phyloP scores from a whole-genome alignment of 2,113 vertebrate genomes.

The Zapornia atra region DNA sequence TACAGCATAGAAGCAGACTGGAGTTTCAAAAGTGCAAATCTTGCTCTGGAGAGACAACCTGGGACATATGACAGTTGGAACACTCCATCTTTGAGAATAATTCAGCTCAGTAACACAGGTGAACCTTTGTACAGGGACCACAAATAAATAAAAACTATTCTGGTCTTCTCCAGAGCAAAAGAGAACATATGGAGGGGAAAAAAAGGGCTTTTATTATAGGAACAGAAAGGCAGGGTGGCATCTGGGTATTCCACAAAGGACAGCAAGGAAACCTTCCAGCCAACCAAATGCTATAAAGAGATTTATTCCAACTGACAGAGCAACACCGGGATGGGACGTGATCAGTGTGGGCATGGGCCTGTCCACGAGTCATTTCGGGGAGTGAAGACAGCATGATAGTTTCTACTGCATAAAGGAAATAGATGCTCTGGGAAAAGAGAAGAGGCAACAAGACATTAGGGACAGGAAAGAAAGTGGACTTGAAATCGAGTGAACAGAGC shows the following conservation, averaged over 20 bases:
- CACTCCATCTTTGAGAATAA: neutral
- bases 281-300: neutral
- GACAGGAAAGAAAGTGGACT: neutral
- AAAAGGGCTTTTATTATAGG: neutral
- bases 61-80: neutral
- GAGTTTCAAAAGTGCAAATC: neutral
- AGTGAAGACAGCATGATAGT: neutral
- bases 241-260: neutral
- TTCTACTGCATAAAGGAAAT: neutral
- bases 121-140: neutral
- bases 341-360: neutral
- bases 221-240: neutral
- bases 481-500: neutral
- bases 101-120: neutral
- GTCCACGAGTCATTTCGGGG: neutral
- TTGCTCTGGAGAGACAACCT: neutral
- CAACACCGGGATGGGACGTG: neutral
- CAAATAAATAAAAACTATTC: neutral
- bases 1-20: neutral
- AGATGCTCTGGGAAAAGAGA: neutral
- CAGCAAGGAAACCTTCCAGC: neutral
- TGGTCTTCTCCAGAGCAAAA: neutral
- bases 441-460: neutral
- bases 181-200: fast-evolving
- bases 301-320: neutral